Conservation (phyloP, 2,113 vertebrate genomes). For the Eurypyga helias region DNA sequence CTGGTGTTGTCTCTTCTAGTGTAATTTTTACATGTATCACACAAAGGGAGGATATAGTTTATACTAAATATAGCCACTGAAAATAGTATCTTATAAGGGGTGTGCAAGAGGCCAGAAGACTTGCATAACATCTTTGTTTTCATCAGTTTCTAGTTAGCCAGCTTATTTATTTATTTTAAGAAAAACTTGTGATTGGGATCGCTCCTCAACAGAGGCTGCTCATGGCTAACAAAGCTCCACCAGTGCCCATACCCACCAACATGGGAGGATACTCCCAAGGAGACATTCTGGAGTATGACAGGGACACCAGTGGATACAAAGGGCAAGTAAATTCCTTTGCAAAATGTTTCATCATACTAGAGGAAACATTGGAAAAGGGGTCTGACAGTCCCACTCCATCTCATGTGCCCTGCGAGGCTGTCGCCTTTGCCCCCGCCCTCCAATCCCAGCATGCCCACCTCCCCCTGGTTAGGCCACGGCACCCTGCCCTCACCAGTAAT, state of each 20-base stretch:
- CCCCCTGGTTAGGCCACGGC: too few relatives aligned
- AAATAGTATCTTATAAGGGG: background rate
- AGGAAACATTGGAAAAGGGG: background rate
- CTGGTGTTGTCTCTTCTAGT: background rate
- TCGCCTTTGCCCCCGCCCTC: background rate
- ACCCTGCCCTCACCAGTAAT: background rate
- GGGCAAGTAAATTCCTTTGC: background rate
- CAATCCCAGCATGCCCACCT: accelerated
- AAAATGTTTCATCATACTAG: background rate
- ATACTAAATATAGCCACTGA: background rate
- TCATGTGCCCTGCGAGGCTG: accelerated
- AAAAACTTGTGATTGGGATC: background rate
- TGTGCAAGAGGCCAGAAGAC: background rate
- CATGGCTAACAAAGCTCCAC: background rate
- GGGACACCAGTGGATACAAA: background rate
- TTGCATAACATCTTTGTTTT: background rate
- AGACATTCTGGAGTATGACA: background rate
- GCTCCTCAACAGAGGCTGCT: background rate
- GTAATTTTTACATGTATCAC: background rate
- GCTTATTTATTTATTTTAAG: background rate
- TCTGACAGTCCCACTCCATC: background rate
- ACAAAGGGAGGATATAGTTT: background rate
- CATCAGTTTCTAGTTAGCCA: background rate
- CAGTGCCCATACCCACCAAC: accelerated
- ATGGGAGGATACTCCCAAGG: background rate